Evolutionary conservation across 2,888 invertebrate species (phyloP).

Genomic region (Amphipyra berbera): DNA sequence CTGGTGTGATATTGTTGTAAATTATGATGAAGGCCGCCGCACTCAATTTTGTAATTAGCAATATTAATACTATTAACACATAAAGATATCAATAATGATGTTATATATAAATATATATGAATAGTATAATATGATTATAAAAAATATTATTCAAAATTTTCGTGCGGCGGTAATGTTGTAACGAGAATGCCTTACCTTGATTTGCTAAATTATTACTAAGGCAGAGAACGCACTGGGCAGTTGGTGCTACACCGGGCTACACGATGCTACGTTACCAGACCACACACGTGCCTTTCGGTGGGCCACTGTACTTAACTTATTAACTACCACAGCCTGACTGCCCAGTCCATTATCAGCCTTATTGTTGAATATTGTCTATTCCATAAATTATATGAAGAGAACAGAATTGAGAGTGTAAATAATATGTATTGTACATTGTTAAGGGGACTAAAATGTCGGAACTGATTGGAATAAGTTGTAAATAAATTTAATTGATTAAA

Average conservation of each 20-base stretch:
- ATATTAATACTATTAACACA: conserved; percentile 21
- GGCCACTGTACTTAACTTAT: neutral
- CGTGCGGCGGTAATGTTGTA: conserved; percentile 44
- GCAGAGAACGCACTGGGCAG: conserved; percentile 8
- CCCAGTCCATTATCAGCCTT: conserved; percentile 25
- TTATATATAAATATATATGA: neutral
- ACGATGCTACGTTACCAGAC: conserved; percentile 13
- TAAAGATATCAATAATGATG: conserved; percentile 2
- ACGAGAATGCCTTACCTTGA: conserved; percentile 48
- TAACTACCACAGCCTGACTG: neutral
- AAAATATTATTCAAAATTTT: conserved; percentile 16
- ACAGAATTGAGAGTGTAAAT: conserved; percentile 62
- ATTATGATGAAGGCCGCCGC: conserved; percentile 32
- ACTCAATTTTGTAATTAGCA: conserved; percentile 19
- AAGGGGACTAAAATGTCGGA: conserved; percentile 80
- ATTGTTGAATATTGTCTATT: conserved; percentile 48
- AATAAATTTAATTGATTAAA: conserved; percentile 73
- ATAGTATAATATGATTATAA: conserved; percentile 8
- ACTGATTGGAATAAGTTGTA: conserved; percentile 88
- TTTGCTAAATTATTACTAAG: conserved; percentile 47
- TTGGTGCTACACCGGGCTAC: conserved; percentile 16
- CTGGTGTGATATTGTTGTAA: conserved; percentile 43
- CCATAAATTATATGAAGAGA: conserved; percentile 45
- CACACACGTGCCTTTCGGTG: conserved; percentile 7
- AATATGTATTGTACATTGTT: conserved; percentile 70